Conservation (phyloP, 2,113 vertebrate species). For the Junco hyemalis region DNA sequence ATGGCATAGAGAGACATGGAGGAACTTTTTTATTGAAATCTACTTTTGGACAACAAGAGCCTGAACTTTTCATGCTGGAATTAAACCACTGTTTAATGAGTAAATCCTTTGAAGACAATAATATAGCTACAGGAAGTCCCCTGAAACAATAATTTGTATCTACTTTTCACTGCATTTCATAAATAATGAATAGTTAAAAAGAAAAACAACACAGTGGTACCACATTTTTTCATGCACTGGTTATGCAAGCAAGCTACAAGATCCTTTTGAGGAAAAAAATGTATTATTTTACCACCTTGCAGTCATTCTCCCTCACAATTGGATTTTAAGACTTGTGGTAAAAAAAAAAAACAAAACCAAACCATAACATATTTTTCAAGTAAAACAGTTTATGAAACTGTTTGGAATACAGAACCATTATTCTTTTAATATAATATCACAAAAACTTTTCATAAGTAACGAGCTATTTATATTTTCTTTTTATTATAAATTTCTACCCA, state of each 20-base stretch:
- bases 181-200: conserved; percentile 71
- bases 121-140: conserved; percentile 56
- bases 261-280: conserved; percentile 59
- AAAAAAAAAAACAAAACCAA: neutral
- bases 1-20: neutral
- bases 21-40: conserved; percentile 10
- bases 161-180: conserved; percentile 67
- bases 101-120: conserved; percentile 60
- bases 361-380: conserved; percentile 27
- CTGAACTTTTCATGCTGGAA: conserved; percentile 65
- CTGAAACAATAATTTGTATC: conserved; percentile 69
- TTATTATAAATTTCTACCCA: neutral
- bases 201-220: conserved; percentile 53
- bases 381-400: conserved; percentile 54
- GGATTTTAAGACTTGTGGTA: conserved; percentile 53
- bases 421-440: neutral
- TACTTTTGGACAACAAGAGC: conserved; percentile 45
- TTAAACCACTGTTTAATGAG: conserved; percentile 25
- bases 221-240: conserved; percentile 24
- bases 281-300: conserved; percentile 50
- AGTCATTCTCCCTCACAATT: conserved; percentile 47
- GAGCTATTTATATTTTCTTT: neutral
- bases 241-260: conserved; percentile 62
- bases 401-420: conserved; percentile 52
- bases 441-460: neutral